Evolutionary conservation across 2,113 vertebrate species (phyloP), one percentile per base, ranked within the genome.

Genomic region (Pollimyrus isidori): DNA sequence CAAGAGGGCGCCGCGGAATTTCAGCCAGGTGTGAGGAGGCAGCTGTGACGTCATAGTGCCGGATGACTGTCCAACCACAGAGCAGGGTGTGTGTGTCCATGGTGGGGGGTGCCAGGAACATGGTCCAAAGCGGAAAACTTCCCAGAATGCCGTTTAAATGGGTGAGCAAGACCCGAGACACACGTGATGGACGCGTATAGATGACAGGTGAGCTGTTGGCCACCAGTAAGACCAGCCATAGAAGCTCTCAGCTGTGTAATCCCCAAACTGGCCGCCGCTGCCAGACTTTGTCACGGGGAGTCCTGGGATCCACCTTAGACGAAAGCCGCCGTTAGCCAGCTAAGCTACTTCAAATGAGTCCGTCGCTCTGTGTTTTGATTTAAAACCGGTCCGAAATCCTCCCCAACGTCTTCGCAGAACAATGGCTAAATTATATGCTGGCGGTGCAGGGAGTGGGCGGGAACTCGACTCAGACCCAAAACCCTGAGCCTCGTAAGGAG

Each of bases 21-120:
- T 91, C 73, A 39, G 39, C 88, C 88, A 90, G 48, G 88, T 65
- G 58, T 0, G 3, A 91, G 91, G 87, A 56, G 90, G 90, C 89
- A 76, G 1, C 17, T 7, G 23, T 87, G 39, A 87, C 56, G 39
- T 87, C 86, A 87, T 45, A 21, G 53, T 39, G 9, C 35, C 46
- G 21, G 87, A 90, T 49, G 21, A 76, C 85, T 58, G 19, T 76
- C 53, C 30, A 46, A 80, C 35, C 49, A 30, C 17, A 39, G 30
- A 42, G 69, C 30, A 39, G 52, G 11, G 17, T 46, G 45, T 5
- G 2, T 46, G 45, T 23, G 45, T 42, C 17, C 62, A 30, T 45
- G 50, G 50, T 45, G 50, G 1, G 23, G 46, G 4, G 62, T 52
- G 50, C 46, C 30, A 1, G n/a, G 49, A 86, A 53, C 48, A 46